Percentiles rank a stretch among this genome's conserved stretches.
These are phyloP conservation scores for Eubasilissa regina DNA, from an alignment of 1,140 invertebrate species.

Conservation along the genomic window DNA sequence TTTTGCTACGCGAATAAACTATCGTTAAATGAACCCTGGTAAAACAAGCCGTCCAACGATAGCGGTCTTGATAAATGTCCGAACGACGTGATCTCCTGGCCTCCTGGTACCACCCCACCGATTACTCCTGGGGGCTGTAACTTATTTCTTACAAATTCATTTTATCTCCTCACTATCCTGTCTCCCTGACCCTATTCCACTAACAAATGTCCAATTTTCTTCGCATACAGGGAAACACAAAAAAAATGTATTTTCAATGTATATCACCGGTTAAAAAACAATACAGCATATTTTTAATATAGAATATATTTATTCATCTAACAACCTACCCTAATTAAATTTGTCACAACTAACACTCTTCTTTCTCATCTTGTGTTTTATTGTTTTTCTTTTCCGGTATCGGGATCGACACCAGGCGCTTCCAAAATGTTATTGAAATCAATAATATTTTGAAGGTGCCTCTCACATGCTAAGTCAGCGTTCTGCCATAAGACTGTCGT, in stretches of 20 bases:
- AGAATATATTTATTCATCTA: too few species aligned
- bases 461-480: too few species aligned
- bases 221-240: conserved; percentile 45
- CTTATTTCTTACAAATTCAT: conserved; percentile 59
- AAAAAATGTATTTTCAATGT: neutral
- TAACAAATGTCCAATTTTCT: conserved; percentile 57
- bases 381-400: too few species aligned
- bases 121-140: conserved; percentile 57
- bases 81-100: conserved; percentile 54
- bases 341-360: too few species aligned
- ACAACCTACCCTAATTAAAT: too few species aligned
- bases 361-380: too few species aligned
- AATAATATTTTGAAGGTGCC: too few species aligned
- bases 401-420: too few species aligned
- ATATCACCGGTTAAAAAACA: neutral
- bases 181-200: conserved; percentile 54
- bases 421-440: too few species aligned
- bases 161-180: conserved; percentile 54
- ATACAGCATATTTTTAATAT: too few species aligned
- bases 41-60: neutral
- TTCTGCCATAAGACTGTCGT: too few species aligned
- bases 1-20: neutral
- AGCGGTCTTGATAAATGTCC: conserved; percentile 54
- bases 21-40: neutral
- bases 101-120: conserved; percentile 48